phyloP scores from a whole-genome alignment of 2,888 invertebrate genomes.

The Hedya salicella region DNA sequence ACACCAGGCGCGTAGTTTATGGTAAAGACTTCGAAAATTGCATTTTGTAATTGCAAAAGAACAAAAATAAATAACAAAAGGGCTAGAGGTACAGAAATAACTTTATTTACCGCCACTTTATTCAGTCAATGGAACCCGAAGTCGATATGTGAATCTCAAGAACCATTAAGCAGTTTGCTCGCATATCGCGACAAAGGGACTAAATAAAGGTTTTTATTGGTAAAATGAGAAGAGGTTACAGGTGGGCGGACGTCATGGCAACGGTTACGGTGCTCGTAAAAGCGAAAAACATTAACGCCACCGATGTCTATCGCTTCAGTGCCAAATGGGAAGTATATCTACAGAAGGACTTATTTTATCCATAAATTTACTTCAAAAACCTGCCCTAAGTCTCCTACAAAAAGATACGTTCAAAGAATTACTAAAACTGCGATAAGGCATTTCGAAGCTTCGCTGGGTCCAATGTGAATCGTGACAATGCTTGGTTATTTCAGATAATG shows the following conservation, averaged over 20 bases:
- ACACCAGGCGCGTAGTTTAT: no score
- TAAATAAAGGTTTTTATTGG: conserved; percentile 42
- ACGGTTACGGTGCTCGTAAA: conserved; percentile 65
- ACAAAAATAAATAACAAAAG: no score
- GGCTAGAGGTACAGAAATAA: no score
- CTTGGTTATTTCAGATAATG: conserved; percentile 29
- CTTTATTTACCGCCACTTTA: no score
- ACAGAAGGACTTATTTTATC: not conserved
- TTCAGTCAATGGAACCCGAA: no score
- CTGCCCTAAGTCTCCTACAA: not conserved
- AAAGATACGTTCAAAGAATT: not conserved
- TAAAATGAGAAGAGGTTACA: conserved; percentile 43
- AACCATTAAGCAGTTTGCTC: conserved; percentile 25
- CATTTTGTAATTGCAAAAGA: no score
- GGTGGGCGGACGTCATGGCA: conserved; percentile 57
- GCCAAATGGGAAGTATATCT: conserved; percentile 31
- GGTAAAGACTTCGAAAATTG: no score
- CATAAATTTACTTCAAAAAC: not conserved
- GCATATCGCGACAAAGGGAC: conserved; percentile 32
- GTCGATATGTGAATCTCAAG: no score
- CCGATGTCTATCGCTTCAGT: conserved; percentile 48
- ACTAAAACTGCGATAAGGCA: not conserved
- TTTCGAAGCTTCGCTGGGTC: not conserved
- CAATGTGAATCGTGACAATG: conserved; percentile 21
- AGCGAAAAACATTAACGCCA: conserved; percentile 61